phyloP scores from a whole-genome alignment of 2,797 vertebrate species.

The Momotus momota region DNA sequence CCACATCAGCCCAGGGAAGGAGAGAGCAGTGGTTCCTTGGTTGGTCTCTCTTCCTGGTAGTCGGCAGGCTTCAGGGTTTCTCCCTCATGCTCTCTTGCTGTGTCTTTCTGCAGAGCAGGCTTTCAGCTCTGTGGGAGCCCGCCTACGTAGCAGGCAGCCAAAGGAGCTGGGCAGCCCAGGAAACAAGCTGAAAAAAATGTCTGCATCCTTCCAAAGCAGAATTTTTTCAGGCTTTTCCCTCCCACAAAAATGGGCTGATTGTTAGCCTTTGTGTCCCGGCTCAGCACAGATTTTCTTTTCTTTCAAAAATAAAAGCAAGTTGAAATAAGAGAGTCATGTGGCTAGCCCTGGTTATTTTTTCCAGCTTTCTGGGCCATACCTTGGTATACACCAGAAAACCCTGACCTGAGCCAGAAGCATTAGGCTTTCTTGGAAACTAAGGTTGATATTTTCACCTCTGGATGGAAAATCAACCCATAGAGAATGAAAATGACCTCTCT shows the following conservation, averaged over 20 bases:
- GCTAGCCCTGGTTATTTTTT: background rate
- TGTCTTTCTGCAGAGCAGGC: background rate
- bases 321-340: constrained; percentile 1
- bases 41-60: background rate
- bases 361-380: background rate
- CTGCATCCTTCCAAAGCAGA: background rate
- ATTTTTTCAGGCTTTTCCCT: constrained; percentile 21
- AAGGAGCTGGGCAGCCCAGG: constrained; percentile 1
- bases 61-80: background rate
- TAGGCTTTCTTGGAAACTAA: background rate
- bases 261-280: constrained; percentile 13
- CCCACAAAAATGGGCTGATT: constrained; percentile 46
- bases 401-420: background rate
- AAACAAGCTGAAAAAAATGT: background rate
- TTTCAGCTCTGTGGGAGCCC: background rate
- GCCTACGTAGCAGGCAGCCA: background rate
- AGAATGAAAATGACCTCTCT: background rate
- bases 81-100: background rate
- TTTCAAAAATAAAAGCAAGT: background rate
- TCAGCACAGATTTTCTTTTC: background rate
- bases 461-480: background rate
- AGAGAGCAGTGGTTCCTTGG: rapidly evolving
- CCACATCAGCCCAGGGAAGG: background rate
- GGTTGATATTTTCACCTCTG: background rate
- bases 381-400: background rate